Percentiles rank a stretch among this genome's conserved stretches.
Conservation (phyloP, 2,888 invertebrate genomes). For the Calameuta idolon region DNA sequence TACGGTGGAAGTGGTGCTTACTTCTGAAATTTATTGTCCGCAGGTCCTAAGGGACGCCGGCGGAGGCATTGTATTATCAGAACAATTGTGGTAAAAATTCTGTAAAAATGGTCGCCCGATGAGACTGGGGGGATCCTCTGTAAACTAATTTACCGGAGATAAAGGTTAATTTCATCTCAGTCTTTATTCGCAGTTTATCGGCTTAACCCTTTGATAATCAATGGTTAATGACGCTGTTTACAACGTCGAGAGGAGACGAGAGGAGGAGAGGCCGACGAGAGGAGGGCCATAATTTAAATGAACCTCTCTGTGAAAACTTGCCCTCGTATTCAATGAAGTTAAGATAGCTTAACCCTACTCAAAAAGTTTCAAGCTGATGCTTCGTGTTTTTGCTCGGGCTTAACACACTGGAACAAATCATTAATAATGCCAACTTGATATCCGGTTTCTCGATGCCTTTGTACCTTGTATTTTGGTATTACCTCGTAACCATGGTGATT, state of each 20-base stretch:
- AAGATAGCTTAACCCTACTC: slow-evolving; percentile 19
- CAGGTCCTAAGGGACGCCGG: neutral
- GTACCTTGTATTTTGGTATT: neutral
- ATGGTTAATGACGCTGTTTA: slow-evolving; percentile 46
- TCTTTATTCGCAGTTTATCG: slow-evolving; percentile 43
- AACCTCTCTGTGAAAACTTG: slow-evolving; percentile 20
- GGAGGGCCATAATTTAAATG: slow-evolving; percentile 32
- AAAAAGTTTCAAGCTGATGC: slow-evolving; percentile 13
- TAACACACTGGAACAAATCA: neutral
- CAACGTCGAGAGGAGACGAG: slow-evolving; percentile 26
- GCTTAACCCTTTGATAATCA: slow-evolving; percentile 35
- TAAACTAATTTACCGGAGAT: slow-evolving; percentile 17
- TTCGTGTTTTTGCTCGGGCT: slow-evolving; percentile 3
- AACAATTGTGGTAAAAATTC: slow-evolving; percentile 5
- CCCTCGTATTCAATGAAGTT: slow-evolving; percentile 8
- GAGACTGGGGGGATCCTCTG: neutral
- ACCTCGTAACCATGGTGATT: neutral
- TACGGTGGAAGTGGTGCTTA: neutral
- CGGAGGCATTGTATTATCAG: neutral
- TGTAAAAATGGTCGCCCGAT: neutral
- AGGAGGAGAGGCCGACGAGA: no score
- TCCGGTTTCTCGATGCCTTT: neutral
- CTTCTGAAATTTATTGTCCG: neutral
- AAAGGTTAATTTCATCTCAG: slow-evolving; percentile 18
- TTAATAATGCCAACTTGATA: slow-evolving; percentile 7